phyloP scores from a whole-genome alignment of 2,113 vertebrate genomes.

The Turnix velox region DNA sequence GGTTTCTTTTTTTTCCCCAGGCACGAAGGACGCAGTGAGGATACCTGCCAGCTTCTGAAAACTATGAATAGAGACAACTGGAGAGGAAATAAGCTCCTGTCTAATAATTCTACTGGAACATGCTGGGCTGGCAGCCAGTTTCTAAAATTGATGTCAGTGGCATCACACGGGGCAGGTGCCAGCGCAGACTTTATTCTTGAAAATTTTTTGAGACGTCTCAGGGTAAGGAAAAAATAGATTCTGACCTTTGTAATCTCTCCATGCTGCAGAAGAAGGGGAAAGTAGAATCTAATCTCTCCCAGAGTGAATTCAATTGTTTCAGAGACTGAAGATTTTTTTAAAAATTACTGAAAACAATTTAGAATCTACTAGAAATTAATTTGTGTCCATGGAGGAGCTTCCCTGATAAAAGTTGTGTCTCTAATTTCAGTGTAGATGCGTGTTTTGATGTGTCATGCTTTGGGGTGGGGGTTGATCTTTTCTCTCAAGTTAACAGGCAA shows the following conservation, averaged over 20 bases:
- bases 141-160: not conserved
- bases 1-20: not conserved
- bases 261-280: not conserved
- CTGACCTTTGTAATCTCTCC: not conserved
- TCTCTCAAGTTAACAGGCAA: too few species aligned
- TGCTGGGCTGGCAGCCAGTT: not conserved
- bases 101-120: constrained; percentile 9
- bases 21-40: not conserved
- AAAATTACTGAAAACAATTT: too few species aligned
- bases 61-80: not conserved
- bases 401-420: too few species aligned
- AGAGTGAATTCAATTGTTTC: not conserved
- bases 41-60: constrained; percentile 9
- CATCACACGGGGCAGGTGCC: not conserved
- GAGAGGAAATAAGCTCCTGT: constrained; percentile 4
- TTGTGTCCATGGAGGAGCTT: too few species aligned
- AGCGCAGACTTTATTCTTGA: not conserved
- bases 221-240: not conserved
- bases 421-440: too few species aligned
- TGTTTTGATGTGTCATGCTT: too few species aligned
- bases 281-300: too few species aligned
- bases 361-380: too few species aligned
- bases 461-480: too few species aligned
- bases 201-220: not conserved
- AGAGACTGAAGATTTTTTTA: too few species aligned